phyloP scores from a whole-genome alignment of 2,888 invertebrate species.

The Hybos culiciformis region DNA sequence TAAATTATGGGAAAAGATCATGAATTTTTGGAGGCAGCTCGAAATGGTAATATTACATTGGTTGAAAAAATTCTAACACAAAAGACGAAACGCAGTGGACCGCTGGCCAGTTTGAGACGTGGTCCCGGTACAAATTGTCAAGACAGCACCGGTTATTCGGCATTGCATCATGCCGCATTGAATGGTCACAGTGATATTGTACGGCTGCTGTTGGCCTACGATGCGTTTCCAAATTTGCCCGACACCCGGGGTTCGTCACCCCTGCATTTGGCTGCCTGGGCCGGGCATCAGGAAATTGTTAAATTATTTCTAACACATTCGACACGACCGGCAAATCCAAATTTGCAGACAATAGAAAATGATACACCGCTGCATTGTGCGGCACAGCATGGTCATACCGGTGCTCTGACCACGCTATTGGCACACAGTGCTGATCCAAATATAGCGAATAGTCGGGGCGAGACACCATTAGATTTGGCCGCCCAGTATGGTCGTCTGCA shows the following conservation, averaged over 20 bases:
- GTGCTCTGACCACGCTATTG: constrained; percentile 68
- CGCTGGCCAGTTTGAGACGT: constrained; percentile 77
- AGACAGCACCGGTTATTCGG: constrained; percentile 85
- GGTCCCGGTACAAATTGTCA: constrained; percentile 86
- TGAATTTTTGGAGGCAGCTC: constrained; percentile 88
- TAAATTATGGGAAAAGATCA: constrained; percentile 83
- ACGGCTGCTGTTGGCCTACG: constrained; percentile 60
- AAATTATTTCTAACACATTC: constrained; percentile 67
- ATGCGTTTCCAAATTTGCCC: constrained; percentile 73
- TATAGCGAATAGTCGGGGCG: constrained; percentile 72
- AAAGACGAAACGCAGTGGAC: constrained; percentile 84
- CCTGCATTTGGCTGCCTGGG: constrained; percentile 88
- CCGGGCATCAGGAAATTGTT: constrained; percentile 81
- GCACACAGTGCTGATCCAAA: constrained; percentile 78
- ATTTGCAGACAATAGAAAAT: constrained; percentile 74
- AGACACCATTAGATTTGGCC: constrained; percentile 87
- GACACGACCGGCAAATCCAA: constrained; percentile 70
- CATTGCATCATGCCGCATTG: constrained; percentile 85
- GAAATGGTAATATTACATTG: constrained; percentile 76
- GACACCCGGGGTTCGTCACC: constrained; percentile 87
- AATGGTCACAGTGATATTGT: constrained; percentile 90
- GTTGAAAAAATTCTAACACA: constrained; percentile 85
- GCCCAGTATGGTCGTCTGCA: constrained; percentile 77
- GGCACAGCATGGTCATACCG: constrained; percentile 82
- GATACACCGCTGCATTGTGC: constrained; percentile 90